Evolutionary conservation across 2,113 vertebrate genomes (phyloP).

Genomic region (Campylomormyrus tamandua): DNA sequence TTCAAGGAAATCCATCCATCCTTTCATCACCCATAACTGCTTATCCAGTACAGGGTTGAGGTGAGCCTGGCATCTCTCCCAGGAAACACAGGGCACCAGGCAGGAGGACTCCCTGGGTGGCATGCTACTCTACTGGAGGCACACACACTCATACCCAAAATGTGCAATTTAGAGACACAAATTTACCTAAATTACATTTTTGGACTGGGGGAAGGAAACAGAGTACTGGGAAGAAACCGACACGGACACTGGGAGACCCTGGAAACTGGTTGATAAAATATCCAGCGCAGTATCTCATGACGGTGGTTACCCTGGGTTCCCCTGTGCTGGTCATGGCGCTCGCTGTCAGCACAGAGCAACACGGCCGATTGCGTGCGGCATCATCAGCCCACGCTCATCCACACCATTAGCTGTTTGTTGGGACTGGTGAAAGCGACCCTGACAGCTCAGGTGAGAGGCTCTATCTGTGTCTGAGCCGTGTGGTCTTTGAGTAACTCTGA

Average conservation of each 20-base stretch:
- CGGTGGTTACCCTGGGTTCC: background rate
- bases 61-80: background rate
- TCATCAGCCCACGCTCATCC: background rate
- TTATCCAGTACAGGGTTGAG: background rate
- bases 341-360: background rate
- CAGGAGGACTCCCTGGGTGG: background rate
- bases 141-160: background rate
- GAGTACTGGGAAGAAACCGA: background rate
- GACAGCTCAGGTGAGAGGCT: background rate
- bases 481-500: background rate
- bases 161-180: background rate
- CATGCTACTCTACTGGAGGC: background rate
- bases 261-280: background rate
- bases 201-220: background rate
- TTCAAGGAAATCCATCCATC: background rate
- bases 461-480: background rate
- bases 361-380: background rate
- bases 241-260: background rate
- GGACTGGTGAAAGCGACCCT: background rate
- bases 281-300: background rate
- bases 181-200: background rate
- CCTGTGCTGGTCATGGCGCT: background rate
- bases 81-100: background rate
- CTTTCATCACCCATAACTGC: background rate
- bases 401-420: background rate